Evolutionary conservation across 2,113 vertebrate species (phyloP).

Genomic region (Rhinolophus ferrumequinum): DNA sequence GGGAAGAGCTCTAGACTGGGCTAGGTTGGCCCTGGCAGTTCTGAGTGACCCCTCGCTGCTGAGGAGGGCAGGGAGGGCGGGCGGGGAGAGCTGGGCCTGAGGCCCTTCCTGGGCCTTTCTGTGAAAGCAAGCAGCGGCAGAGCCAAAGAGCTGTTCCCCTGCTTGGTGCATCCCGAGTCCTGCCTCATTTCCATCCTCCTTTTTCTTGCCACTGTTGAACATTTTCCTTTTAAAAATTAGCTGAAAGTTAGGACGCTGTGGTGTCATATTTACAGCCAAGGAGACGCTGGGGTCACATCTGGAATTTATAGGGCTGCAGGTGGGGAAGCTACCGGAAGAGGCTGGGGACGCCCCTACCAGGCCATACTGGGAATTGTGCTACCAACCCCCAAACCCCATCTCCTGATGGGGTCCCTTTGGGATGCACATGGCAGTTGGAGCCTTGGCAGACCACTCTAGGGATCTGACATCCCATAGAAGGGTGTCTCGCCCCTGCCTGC

Average conservation of each 20-base stretch:
- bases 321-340: neutral
- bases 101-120: neutral
- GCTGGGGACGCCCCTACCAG: neutral
- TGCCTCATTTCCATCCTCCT: neutral
- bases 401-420: neutral
- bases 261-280: constrained; percentile 9
- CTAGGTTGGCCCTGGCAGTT: neutral
- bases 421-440: neutral
- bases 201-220: neutral
- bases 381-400: neutral
- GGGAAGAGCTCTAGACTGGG: neutral
- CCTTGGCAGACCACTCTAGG: neutral
- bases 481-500: neutral
- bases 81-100: neutral
- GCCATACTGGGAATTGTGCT: neutral
- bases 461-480: neutral
- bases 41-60: neutral
- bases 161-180: neutral
- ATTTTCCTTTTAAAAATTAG: constrained; percentile 53
- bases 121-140: neutral
- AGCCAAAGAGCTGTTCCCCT: neutral
- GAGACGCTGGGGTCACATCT: neutral
- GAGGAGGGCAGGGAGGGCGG: neutral
- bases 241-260: neutral
- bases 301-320: neutral